Percentiles rank a stretch among this genome's conserved stretches.
Evolutionary conservation across 2,113 vertebrate genomes (phyloP).

Genomic region (Tetraodon nigroviridis): DNA sequence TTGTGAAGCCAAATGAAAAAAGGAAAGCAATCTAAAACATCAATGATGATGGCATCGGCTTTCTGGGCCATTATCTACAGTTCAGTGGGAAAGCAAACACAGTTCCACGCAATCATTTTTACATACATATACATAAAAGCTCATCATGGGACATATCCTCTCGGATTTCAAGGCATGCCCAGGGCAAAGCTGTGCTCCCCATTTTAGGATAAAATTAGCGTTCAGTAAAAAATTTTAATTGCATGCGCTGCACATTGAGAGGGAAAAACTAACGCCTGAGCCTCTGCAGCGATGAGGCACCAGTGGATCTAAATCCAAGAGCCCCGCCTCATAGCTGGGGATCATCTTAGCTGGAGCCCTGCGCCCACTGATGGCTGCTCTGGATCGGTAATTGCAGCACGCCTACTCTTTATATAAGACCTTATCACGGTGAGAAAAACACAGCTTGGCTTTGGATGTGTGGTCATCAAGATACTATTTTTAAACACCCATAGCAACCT

Average conservation of each 20-base stretch:
- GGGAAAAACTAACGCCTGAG: conserved; percentile 8
- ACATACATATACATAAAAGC: conserved; percentile 3
- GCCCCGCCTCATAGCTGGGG: conserved; percentile 16
- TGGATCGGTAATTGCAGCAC: conserved; percentile 56
- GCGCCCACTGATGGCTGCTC: conserved; percentile 39
- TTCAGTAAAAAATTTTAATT: conserved; percentile 37
- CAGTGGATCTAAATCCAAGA: conserved; percentile 33
- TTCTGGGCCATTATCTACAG: neutral
- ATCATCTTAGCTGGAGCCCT: conserved; percentile 35
- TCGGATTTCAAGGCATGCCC: conserved; percentile 1
- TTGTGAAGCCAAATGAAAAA: conserved; percentile 5
- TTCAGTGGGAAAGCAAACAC: neutral
- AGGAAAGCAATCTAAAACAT: neutral
- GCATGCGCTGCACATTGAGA: conserved; percentile 5
- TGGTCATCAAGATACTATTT: conserved; percentile 56
- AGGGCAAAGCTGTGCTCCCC: conserved; percentile 11
- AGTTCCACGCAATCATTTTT: neutral
- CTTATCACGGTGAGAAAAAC: conserved; percentile 51
- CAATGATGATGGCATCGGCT: neutral
- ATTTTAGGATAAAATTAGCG: conserved; percentile 26
- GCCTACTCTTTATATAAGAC: conserved; percentile 67
- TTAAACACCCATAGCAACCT: conserved; percentile 64
- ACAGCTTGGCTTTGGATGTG: conserved; percentile 31
- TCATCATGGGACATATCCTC: conserved; percentile 12
- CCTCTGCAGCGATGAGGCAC: conserved; percentile 24